Evolutionary conservation across 2,797 vertebrate species (phyloP), one percentile per base, ranked within the genome.

Genomic region (Benthosema pterotum): DNA sequence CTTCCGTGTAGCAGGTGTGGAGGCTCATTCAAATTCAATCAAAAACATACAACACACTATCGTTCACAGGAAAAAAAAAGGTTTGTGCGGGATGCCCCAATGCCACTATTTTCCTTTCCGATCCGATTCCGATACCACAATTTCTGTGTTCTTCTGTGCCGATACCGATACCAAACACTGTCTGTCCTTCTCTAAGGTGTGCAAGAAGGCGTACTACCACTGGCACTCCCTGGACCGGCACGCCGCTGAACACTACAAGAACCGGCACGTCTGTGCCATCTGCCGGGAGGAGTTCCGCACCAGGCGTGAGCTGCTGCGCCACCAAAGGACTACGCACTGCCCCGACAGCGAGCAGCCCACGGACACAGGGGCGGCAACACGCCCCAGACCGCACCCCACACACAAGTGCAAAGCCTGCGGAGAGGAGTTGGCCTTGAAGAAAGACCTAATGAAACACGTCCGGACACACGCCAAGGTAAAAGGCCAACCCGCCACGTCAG

Each of bases 151-250:
- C n/a, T n/a, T n/a, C n/a, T n/a, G n/a, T n/a, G n/a, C n/a, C n/a
- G n/a, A n/a, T n/a, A n/a, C n/a, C n/a, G n/a, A n/a, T n/a, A n/a
- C n/a, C n/a, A n/a, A n/a, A n/a, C n/a, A n/a, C n/a, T n/a, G n/a
- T n/a, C n/a, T n/a, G n/a, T n/a, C n/a, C n/a, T n/a, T n/a, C n/a
- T n/a, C 32, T 11, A 38, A 38, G 6, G 65, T 80, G 42, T 87
- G 85, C 54, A 49, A 57, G 28, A 70, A 82, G 0, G 64, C 68
- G 11, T 87, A 82, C 55, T 83, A 77, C 15, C 83, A 84, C 75
- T 4, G 61, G 67, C 57, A 68, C 0, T 86, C 85, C 0, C 3
- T 87, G 3, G 75, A 86, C 45, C 77, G 82, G 2, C 85, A 87
- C 75, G 52, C 65, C 12, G 68, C 72, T 15, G 82, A 83, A 1